Conservation (phyloP, 1,140 invertebrate genomes). For the Dendroctonus ponderosae region DNA sequence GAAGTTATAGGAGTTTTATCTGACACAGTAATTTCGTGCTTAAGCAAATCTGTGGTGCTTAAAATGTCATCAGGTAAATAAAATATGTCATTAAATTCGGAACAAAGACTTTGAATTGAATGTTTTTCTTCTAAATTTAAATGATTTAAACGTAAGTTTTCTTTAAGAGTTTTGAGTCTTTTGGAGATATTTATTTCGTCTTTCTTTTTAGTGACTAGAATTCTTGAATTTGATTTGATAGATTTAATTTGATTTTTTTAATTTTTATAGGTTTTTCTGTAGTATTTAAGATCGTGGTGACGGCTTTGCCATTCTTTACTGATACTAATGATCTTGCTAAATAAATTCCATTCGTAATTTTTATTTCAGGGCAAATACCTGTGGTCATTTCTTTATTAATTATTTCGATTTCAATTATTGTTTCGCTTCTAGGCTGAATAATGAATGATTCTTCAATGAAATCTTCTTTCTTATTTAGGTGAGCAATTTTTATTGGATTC, state of each 20-base stretch:
- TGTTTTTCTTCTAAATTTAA: constrained; percentile 36
- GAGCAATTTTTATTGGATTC: too few relatives aligned
- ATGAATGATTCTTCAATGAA: constrained; percentile 1
- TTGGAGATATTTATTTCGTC: too few relatives aligned
- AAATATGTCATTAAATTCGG: constrained; percentile 40
- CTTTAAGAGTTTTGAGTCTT: constrained; percentile 13
- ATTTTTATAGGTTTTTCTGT: too few relatives aligned
- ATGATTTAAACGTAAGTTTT: constrained; percentile 33
- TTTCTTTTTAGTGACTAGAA: constrained; percentile 1
- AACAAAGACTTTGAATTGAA: constrained; percentile 22
- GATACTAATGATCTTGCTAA: constrained; percentile 25
- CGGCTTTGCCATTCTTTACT: constrained; percentile 23
- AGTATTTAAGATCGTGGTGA: constrained; percentile 36
- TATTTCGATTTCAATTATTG: constrained; percentile 23
- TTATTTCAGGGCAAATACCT: constrained; percentile 26
- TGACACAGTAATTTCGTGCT: constrained; percentile 42
- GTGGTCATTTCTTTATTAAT: constrained; percentile 26
- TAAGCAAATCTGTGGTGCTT: constrained; percentile 29
- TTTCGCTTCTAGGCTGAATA: constrained; percentile 22
- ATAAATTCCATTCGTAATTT: constrained; percentile 28
- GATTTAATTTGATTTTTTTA: constrained; percentile 4
- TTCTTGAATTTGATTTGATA: constrained; percentile 26
- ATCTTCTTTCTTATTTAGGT: too few relatives aligned
- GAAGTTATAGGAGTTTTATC: constrained; percentile 37
- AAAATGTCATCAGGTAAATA: constrained; percentile 35